Evolutionary conservation across 1,140 invertebrate genomes (phyloP).

Genomic region (Heliconius nattereri): DNA sequence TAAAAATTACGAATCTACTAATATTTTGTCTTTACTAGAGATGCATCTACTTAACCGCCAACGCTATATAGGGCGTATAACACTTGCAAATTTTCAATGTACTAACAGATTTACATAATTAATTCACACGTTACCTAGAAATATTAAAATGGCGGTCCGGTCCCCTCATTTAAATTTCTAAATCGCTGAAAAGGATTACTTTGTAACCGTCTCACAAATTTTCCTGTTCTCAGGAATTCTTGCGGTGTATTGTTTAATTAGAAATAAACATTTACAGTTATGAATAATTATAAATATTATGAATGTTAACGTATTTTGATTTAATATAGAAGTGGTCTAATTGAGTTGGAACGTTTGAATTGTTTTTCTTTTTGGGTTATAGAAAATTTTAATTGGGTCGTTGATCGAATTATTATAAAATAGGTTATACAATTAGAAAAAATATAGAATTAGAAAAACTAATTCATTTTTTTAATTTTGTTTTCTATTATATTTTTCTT

Average conservation of each 20-base stretch:
- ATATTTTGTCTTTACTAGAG: background rate
- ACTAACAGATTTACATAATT: conserved; percentile 70
- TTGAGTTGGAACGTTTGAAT: background rate
- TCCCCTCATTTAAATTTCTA: conserved; percentile 69
- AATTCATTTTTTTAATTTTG: too few relatives aligned
- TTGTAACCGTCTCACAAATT: conserved; percentile 22
- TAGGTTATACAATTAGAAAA: too few relatives aligned
- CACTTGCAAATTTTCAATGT: conserved; percentile 50
- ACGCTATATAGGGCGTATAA: conserved; percentile 48
- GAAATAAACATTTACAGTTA: conserved; percentile 18
- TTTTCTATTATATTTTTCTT: too few relatives aligned
- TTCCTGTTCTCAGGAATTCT: conserved; percentile 16
- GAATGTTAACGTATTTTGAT: conserved; percentile 8
- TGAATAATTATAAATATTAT: conserved; percentile 14
- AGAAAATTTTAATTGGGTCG: too few relatives aligned
- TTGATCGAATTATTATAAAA: too few relatives aligned
- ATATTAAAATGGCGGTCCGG: conserved; percentile 60
- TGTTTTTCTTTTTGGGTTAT: too few relatives aligned
- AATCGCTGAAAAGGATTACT: conserved; percentile 52
- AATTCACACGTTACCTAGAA: conserved; percentile 61
- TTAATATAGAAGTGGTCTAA: background rate
- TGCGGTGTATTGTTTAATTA: conserved; percentile 20
- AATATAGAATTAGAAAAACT: too few relatives aligned
- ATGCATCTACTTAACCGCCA: background rate
- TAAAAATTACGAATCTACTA: too few relatives aligned